Conservation (phyloP, 2,113 vertebrate species). For the Embiotoca jacksoni region DNA sequence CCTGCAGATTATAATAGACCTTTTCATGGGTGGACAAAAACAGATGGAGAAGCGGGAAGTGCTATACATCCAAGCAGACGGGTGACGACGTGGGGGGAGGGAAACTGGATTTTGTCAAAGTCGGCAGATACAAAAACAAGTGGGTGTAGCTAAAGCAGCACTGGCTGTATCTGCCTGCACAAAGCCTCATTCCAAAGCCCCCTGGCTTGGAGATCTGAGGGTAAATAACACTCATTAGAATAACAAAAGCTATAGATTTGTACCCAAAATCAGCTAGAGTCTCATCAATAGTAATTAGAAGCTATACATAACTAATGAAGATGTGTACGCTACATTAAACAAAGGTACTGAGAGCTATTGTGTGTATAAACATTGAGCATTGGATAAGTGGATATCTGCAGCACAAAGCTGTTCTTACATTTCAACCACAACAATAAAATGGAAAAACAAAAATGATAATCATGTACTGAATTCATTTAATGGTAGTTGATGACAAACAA, state of each 20-base stretch:
- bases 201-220: slow-evolving; percentile 81
- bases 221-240: slow-evolving; percentile 86
- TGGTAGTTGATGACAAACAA: no score
- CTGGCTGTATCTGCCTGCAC: slow-evolving; percentile 67
- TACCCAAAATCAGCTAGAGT: slow-evolving; percentile 79
- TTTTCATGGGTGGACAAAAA: slow-evolving; percentile 83
- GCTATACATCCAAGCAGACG: slow-evolving; percentile 82
- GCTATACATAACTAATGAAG: slow-evolving; percentile 85
- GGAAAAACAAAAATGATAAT: slow-evolving; percentile 12
- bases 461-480: background rate
- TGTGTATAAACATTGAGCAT: slow-evolving; percentile 59
- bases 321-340: slow-evolving; percentile 76
- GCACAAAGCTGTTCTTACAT: slow-evolving; percentile 30
- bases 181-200: slow-evolving; percentile 77
- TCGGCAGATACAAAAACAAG: slow-evolving; percentile 81
- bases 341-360: slow-evolving; percentile 66
- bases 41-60: slow-evolving; percentile 84
- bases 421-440: slow-evolving; percentile 37
- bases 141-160: slow-evolving; percentile 73
- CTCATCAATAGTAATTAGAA: slow-evolving; percentile 86
- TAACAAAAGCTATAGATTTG: slow-evolving; percentile 87
- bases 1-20: slow-evolving; percentile 82
- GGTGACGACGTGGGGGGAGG: slow-evolving; percentile 65
- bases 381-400: slow-evolving; percentile 57
- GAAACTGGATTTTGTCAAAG: slow-evolving; percentile 67